Evolutionary conservation across 2,797 vertebrate species (phyloP), one percentile per base, ranked within the genome.

Genomic region (Anguilla marmorata): DNA sequence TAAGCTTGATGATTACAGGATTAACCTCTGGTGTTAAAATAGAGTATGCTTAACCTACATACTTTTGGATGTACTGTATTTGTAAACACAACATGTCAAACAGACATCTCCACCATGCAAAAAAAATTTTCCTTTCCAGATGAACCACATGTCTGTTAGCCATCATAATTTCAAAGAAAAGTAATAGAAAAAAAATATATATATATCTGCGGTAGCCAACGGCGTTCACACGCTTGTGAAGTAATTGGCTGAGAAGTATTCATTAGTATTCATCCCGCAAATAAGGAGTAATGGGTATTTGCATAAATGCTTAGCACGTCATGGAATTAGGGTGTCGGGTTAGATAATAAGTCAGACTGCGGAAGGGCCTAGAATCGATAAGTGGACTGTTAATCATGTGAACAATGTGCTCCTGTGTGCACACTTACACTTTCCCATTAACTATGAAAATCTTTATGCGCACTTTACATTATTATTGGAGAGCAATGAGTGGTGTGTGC

Each of bases 371-470:
- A 37, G 48, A 76, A 69, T 41, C 8, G 33, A 86, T 74, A 50
- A 52, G 60, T 69, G n/a, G 60, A 27, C 63, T 72, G 58, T 86
- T 69, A 63, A 69, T 86, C 45, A 86, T 27, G 27, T 8, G 41
- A 74, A 72, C 85, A 50, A 27, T 27, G 60, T 45, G 56, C 58
- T 66, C 21, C 37, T 48, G 2, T 69, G 37, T 86, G 21, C 85
- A 63, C 7, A 60, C 63, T 72, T 30, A 48, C 63, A 37, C 85
- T 72, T 33, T 50, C 19, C 30, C 33, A 86, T 63, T 30, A 8
- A 37, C n/a, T 63, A n/a, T 52, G 41, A 7, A 11, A 27, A 21
- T 66, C 1, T 48, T 74, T 69, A 8, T 50, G 85, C 16, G 6
- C 24, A 69, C 58, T 45, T 48, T 30, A 6, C 30, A n/a, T 50